phyloP scores from a whole-genome alignment of 2,888 invertebrate species.

The Meiosimyza decipiens region DNA sequence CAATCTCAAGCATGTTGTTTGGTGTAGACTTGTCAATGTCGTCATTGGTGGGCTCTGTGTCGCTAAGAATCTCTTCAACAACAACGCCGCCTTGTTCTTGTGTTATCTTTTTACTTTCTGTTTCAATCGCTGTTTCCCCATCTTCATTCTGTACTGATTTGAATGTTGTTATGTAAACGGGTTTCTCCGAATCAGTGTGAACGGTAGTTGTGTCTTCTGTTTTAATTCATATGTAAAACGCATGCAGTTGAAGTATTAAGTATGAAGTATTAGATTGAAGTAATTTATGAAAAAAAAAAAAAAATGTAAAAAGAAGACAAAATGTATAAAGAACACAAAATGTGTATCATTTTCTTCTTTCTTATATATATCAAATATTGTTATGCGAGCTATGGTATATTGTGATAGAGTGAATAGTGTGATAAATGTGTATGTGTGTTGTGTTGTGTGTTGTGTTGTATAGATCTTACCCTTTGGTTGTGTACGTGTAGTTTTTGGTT shows the following conservation, averaged over 20 bases:
- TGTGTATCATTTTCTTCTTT: conserved; percentile 2
- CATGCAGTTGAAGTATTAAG: neutral
- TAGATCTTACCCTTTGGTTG: conserved; percentile 60
- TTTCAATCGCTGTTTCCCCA: conserved; percentile 62
- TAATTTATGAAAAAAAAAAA: neutral
- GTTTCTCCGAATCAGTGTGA: conserved; percentile 61
- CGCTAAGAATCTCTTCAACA: conserved; percentile 65
- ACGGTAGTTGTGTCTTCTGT: conserved; percentile 56
- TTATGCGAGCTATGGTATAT: neutral
- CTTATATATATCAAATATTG: neutral
- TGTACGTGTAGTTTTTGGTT: conserved; percentile 56
- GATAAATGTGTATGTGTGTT: conserved; percentile 41
- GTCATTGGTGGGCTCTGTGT: conserved; percentile 57
- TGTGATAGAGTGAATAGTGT: neutral
- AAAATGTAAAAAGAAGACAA: too few relatives aligned
- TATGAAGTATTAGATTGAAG: neutral
- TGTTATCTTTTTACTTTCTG: conserved; percentile 62
- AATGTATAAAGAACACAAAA: conserved; percentile 17
- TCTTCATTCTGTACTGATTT: conserved; percentile 65
- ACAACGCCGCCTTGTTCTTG: conserved; percentile 61
- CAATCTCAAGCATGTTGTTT: conserved; percentile 59
- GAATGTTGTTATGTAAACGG: conserved; percentile 66
- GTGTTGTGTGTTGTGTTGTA: conserved; percentile 45
- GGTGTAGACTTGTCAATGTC: conserved; percentile 52
- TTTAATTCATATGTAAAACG: conserved; percentile 35